Percentiles rank a stretch among this genome's conserved stretches.
Conservation (phyloP, 1,140 invertebrate species). For the Leptinotarsa defecta region DNA sequence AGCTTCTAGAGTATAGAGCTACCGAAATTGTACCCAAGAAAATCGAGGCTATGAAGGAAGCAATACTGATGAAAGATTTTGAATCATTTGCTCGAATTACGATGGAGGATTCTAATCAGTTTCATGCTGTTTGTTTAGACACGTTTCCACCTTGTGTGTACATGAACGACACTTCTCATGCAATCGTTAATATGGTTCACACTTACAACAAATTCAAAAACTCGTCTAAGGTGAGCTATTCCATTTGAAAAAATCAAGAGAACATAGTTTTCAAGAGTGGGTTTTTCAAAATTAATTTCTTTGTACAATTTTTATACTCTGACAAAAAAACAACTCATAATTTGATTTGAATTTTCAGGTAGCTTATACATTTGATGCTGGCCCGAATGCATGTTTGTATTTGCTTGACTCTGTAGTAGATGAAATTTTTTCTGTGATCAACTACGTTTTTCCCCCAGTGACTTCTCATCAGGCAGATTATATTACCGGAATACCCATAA, state of each 20-base stretch:
- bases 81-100: conserved; percentile 87
- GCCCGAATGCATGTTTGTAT: conserved; percentile 94
- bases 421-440: conserved; percentile 67
- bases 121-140: conserved; percentile 94
- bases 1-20: conserved; percentile 78
- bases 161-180: conserved; percentile 86
- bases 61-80: conserved; percentile 85
- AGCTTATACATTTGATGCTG: conserved; percentile 97
- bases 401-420: conserved; percentile 77
- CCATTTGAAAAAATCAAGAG: conserved; percentile 16
- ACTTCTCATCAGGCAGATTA: conserved; percentile 59
- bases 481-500: conserved; percentile 57
- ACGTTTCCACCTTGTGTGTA: conserved; percentile 93
- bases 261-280: too few relatives aligned
- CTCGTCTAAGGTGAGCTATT: conserved; percentile 62
- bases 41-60: conserved; percentile 69
- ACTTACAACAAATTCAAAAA: conserved; percentile 74
- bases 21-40: conserved; percentile 73
- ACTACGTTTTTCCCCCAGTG: conserved; percentile 77
- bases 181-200: conserved; percentile 82
- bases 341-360: conserved; percentile 60
- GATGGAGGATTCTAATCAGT: conserved; percentile 97
- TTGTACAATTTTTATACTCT: too few relatives aligned
- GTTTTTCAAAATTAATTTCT: too few relatives aligned
- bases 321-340: too few relatives aligned